These are phyloP conservation scores for Meloidogyne chitwoodi DNA, from an alignment of 1,140 invertebrate species.

Conservation along the genomic window DNA sequence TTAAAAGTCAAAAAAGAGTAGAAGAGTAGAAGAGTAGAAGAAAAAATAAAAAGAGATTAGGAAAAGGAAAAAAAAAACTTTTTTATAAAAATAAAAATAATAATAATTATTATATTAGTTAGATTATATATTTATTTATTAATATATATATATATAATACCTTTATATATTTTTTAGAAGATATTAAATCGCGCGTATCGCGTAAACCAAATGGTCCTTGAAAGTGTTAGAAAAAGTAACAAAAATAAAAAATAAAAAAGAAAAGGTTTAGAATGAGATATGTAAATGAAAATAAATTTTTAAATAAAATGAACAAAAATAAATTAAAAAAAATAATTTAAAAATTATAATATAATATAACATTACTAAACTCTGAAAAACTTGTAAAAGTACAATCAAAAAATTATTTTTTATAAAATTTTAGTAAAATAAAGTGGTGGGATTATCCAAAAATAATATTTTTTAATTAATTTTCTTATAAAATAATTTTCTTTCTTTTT, in stretches of 20 bases:
- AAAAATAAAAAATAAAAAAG: background rate
- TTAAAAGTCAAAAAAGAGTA: conserved; percentile 1
- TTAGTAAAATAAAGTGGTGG: no score
- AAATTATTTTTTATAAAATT: no score
- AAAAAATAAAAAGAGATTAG: background rate
- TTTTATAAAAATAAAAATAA: no score
- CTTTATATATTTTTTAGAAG: background rate
- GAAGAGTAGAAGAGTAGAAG: background rate
- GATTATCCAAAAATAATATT: no score
- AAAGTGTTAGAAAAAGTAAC: background rate
- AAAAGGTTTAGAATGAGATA: no score
- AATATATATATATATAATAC: background rate
- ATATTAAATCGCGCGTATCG: background rate
- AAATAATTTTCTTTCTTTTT: background rate
- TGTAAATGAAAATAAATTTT: no score
- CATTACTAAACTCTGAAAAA: no score
- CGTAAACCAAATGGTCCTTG: background rate
- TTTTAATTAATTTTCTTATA: conserved; percentile 8
- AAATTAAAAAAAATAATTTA: background rate
- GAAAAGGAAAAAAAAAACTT: background rate
- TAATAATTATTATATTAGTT: no score
- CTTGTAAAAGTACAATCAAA: no score
- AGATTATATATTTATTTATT: no score
- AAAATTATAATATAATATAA: no score
- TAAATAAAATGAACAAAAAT: background rate